Conservation (phyloP, 1,140 invertebrate species). For the Drosophila murphyi region DNA sequence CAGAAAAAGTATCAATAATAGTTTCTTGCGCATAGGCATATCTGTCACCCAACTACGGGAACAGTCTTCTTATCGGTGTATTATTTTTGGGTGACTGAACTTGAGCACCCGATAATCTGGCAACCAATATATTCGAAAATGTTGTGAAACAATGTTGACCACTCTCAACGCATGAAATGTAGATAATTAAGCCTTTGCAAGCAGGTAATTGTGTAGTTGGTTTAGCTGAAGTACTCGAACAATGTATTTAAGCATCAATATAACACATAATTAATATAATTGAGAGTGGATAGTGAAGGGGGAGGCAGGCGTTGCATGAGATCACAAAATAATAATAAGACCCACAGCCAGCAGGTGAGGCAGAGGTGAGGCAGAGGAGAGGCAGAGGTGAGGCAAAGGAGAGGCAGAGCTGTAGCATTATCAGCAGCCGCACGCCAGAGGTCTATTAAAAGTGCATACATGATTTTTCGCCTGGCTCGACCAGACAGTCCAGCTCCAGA, state of each 20-base stretch:
- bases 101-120: conserved; percentile 7
- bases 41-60: conserved; percentile 24
- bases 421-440: conserved; percentile 42
- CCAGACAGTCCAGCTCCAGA: conserved; percentile 49
- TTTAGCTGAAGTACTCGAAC: conserved; percentile 35
- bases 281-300: conserved; percentile 20
- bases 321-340: conserved; percentile 39
- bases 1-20: conserved; percentile 28
- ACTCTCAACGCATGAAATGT: no score
- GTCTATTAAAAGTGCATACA: conserved; percentile 74
- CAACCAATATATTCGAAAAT: conserved; percentile 1
- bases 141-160: background rate
- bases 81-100: conserved; percentile 28
- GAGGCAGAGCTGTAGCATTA: conserved; percentile 21
- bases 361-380: background rate
- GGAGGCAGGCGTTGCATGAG: conserved; percentile 36
- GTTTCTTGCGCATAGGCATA: conserved; percentile 3
- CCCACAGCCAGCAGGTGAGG: background rate
- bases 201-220: no score
- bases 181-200: no score
- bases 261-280: conserved; percentile 79
- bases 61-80: conserved; percentile 9
- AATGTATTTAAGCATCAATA: conserved; percentile 73
- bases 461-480: conserved; percentile 41
- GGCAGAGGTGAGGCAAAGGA: conserved; percentile 3